Percentiles rank a stretch among this genome's conserved stretches.
These are phyloP conservation scores for Myripristis jacobus DNA, from an alignment of 2,797 vertebrate genomes.

Conservation along the genomic window DNA sequence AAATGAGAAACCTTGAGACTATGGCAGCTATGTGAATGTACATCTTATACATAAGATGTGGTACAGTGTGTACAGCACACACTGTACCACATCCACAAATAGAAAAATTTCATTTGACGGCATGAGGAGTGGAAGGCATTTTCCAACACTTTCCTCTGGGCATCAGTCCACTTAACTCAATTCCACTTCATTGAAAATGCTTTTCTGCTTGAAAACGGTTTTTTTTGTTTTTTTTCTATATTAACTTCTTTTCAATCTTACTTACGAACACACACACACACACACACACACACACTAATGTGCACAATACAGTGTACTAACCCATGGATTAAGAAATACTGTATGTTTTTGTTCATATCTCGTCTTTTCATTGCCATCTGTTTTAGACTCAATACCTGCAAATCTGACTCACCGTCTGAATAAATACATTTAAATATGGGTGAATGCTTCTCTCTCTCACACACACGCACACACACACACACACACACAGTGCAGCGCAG, in stretches of 20 bases:
- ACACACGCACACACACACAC: background rate
- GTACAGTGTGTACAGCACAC: too few relatives aligned
- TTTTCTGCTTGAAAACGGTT: slow-evolving; percentile 20
- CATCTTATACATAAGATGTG: background rate
- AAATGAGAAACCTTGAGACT: too few relatives aligned
- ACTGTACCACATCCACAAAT: too few relatives aligned
- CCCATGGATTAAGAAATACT: slow-evolving; percentile 15
- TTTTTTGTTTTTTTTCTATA: background rate
- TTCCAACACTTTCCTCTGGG: background rate
- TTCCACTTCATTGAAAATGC: slow-evolving; percentile 11
- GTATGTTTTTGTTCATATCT: slow-evolving; percentile 32
- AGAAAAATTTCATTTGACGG: slow-evolving; percentile 3
- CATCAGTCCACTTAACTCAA: slow-evolving; percentile 1
- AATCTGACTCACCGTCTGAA: slow-evolving; percentile 47
- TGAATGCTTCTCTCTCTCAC: background rate
- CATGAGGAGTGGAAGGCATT: background rate
- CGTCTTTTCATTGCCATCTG: slow-evolving; percentile 38
- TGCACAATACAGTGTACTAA: background rate
- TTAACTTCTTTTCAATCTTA: slow-evolving; percentile 3
- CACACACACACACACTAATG: background rate
- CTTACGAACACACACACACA: too few relatives aligned
- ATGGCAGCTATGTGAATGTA: too few relatives aligned
- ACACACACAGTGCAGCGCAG: background rate
- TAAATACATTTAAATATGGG: slow-evolving; percentile 35
- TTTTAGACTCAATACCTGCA: slow-evolving; percentile 29